Percentiles rank a stretch among this genome's conserved stretches.
phyloP scores from a whole-genome alignment of 2,888 invertebrate genomes.

The Nomada goodeniana region DNA sequence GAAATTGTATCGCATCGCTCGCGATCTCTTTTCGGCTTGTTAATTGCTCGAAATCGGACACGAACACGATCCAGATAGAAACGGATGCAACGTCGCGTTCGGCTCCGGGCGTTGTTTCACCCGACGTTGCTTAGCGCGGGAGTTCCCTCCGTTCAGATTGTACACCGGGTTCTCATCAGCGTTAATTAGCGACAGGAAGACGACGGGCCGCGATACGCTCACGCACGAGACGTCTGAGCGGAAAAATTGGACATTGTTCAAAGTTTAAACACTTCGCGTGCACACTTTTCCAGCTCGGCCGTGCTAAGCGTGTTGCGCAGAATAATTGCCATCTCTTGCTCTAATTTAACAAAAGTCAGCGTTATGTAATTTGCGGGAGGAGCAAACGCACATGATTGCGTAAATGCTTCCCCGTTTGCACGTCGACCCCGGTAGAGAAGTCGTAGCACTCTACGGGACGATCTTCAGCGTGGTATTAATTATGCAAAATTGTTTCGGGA shows the following conservation, averaged over 20 bases:
- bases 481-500: too few relatives aligned
- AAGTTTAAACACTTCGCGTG: not conserved
- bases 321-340: not conserved
- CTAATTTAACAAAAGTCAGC: not conserved
- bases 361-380: not conserved
- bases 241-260: slow-evolving; percentile 36
- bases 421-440: too few relatives aligned
- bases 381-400: not conserved
- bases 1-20: slow-evolving; percentile 23
- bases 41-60: slow-evolving; percentile 10
- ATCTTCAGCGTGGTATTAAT: too few relatives aligned
- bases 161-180: slow-evolving; percentile 36
- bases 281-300: not conserved
- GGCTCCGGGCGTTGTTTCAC: slow-evolving; percentile 13
- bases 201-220: slow-evolving; percentile 12
- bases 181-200: slow-evolving; percentile 55
- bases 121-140: slow-evolving; percentile 7
- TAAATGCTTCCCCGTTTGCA: not conserved
- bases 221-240: slow-evolving; percentile 6
- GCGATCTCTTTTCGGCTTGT: slow-evolving; percentile 42
- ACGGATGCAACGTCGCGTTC: slow-evolving; percentile 13
- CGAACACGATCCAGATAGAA: not conserved
- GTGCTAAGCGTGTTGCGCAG: not conserved
- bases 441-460: not conserved
- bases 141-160: slow-evolving; percentile 32